Evolutionary conservation across 2,113 vertebrate species (phyloP).

Genomic region (Engraulis encrasicolus): DNA sequence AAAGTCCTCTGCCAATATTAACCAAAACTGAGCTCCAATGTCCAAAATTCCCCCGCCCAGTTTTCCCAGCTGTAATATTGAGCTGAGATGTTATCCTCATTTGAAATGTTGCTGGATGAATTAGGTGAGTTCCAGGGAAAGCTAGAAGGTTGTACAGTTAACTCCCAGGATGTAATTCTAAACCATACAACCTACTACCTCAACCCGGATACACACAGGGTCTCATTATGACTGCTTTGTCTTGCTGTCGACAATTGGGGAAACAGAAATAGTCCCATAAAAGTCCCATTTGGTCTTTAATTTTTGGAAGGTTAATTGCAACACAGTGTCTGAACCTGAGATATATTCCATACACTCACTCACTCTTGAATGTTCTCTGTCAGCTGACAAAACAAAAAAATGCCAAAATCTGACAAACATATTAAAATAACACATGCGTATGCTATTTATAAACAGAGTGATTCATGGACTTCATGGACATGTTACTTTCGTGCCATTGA

Average conservation of each 20-base stretch:
- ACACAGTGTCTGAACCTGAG: neutral
- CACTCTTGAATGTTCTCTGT: neutral
- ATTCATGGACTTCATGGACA: neutral
- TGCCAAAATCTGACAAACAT: neutral
- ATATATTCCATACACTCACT: neutral
- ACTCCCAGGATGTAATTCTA: constrained; percentile 99
- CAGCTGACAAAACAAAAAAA: neutral
- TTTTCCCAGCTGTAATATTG: neutral
- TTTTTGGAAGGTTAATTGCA: no score
- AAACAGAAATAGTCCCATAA: neutral
- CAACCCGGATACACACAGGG: constrained; percentile 97
- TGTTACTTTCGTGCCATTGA: neutral
- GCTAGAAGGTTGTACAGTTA: constrained; percentile 99
- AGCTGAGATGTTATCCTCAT: constrained; percentile 4
- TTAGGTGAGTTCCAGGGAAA: constrained; percentile 99
- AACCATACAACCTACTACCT: constrained; percentile 99
- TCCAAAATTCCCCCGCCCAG: neutral
- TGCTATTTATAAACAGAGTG: neutral
- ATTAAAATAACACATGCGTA: neutral
- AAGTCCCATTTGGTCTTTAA: no score
- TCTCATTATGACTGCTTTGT: constrained; percentile 13
- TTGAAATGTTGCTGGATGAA: constrained; percentile 76
- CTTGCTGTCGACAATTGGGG: neutral
- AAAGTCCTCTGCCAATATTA: no score
- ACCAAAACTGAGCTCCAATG: neutral